Percentiles rank a stretch among this genome's conserved stretches.
phyloP scores from a whole-genome alignment of 2,113 vertebrate genomes.

The Rhizomys pruinosus region DNA sequence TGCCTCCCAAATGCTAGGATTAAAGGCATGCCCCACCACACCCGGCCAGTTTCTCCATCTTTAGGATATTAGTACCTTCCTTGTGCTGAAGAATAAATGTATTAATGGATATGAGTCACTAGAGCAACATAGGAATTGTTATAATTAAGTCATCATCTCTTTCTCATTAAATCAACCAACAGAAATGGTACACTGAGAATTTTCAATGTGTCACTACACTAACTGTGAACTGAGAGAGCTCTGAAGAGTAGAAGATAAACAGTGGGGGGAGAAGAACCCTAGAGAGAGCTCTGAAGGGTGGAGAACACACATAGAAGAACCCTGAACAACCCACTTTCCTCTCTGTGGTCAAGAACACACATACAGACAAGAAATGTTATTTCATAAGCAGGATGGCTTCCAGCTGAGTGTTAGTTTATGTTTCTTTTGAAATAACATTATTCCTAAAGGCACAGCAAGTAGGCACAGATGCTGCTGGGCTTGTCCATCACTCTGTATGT shows the following conservation, averaged over 20 bases:
- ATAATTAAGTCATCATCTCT: background rate
- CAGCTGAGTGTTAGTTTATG: background rate
- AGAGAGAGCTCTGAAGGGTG: background rate
- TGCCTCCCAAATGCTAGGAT: too few species aligned
- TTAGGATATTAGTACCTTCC: background rate
- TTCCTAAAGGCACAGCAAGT: background rate
- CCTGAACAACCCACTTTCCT: background rate
- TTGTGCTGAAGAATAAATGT: background rate
- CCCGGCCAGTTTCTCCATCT: background rate
- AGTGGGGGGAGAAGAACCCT: background rate
- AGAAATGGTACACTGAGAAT: background rate
- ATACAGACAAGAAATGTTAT: background rate
- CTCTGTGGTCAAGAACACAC: background rate
- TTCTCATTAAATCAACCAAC: conserved; percentile 1
- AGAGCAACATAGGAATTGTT: background rate
- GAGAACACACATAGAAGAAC: background rate
- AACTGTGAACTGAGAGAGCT: background rate
- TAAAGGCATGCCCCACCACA: too few species aligned
- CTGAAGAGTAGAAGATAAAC: background rate
- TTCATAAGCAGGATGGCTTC: conserved; percentile 28
- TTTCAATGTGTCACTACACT: background rate
- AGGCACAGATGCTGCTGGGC: background rate
- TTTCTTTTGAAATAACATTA: background rate
- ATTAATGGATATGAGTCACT: background rate
- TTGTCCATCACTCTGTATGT: background rate